Percentiles rank a stretch among this genome's conserved stretches.
phyloP scores from a whole-genome alignment of 2,797 vertebrate genomes.

The Syngnathus rostellatus region DNA sequence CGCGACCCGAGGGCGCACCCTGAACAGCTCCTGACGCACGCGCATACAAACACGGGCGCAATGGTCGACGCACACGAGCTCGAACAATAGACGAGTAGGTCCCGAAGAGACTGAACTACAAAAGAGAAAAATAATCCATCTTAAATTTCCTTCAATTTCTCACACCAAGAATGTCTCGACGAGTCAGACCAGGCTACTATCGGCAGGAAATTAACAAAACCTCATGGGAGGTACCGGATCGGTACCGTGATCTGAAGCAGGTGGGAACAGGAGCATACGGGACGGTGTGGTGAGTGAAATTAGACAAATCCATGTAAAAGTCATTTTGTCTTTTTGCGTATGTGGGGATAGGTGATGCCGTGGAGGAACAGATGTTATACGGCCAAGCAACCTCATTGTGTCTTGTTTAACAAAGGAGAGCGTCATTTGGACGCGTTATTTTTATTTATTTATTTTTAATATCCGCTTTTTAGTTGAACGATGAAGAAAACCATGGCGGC shows the following conservation, averaged over 20 bases:
- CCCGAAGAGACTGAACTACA: constrained; percentile 23
- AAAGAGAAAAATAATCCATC: neutral
- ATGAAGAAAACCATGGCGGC: neutral
- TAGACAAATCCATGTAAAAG: neutral
- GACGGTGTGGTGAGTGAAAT: constrained; percentile 83
- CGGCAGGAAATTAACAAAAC: constrained; percentile 88
- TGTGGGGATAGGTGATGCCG: neutral
- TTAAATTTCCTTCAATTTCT: neutral
- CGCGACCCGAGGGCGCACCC: constrained; percentile 56
- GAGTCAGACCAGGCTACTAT: constrained; percentile 73
- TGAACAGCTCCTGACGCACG: neutral
- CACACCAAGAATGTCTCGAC: constrained; percentile 64
- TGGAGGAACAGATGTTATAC: neutral
- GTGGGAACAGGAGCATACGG: constrained; percentile 93
- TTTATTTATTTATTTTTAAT: neutral
- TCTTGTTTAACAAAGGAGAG: neutral
- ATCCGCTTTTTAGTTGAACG: neutral
- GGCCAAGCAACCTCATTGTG: neutral
- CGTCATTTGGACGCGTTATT: neutral
- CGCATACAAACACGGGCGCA: neutral
- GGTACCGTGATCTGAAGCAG: constrained; percentile 82
- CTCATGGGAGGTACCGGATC: constrained; percentile 83
- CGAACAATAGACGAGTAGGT: constrained; percentile 52
- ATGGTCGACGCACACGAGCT: constrained; percentile 38
- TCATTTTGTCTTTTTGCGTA: neutral